Conservation (phyloP, 1,140 invertebrate species). For the Meloidogyne exigua region DNA sequence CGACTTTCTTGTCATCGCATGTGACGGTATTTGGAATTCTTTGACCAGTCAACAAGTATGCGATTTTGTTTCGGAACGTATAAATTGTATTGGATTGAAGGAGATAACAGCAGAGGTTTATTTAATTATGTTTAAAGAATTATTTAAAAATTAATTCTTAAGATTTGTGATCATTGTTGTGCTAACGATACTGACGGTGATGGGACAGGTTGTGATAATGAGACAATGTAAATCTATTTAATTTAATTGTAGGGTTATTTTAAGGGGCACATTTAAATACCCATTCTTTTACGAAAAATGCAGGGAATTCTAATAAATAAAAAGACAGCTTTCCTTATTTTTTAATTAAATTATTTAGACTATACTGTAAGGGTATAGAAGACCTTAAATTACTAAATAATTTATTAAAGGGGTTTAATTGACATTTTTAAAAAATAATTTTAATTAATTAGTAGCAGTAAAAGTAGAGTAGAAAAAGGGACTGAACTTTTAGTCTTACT, state of each 20-base stretch:
- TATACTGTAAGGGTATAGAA: too few relatives aligned
- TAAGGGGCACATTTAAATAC: too few relatives aligned
- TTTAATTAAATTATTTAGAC: too few relatives aligned
- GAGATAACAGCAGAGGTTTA: slow-evolving; percentile 33
- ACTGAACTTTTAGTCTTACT: too few relatives aligned
- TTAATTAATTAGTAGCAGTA: too few relatives aligned
- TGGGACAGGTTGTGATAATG: not conserved
- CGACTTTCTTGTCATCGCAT: slow-evolving; percentile 32
- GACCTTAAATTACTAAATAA: too few relatives aligned
- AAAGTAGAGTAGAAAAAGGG: too few relatives aligned
- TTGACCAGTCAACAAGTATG: slow-evolving; percentile 29
- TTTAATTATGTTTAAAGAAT: slow-evolving; percentile 17
- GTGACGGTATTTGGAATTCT: slow-evolving; percentile 44
- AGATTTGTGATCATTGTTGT: slow-evolving; percentile 39
- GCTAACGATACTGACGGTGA: slow-evolving; percentile 28
- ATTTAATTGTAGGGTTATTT: not conserved
- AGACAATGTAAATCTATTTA: not conserved
- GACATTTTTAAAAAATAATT: too few relatives aligned
- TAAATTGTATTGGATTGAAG: slow-evolving; percentile 18
- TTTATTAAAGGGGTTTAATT: too few relatives aligned
- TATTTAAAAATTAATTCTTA: not conserved
- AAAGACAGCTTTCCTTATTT: too few relatives aligned
- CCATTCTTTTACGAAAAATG: too few relatives aligned
- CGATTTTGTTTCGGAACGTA: slow-evolving; percentile 27
- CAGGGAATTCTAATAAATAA: too few relatives aligned